These are phyloP conservation scores for Turdus rufiventris DNA, from an alignment of 2,113 vertebrate genomes.

Conservation along the genomic window DNA sequence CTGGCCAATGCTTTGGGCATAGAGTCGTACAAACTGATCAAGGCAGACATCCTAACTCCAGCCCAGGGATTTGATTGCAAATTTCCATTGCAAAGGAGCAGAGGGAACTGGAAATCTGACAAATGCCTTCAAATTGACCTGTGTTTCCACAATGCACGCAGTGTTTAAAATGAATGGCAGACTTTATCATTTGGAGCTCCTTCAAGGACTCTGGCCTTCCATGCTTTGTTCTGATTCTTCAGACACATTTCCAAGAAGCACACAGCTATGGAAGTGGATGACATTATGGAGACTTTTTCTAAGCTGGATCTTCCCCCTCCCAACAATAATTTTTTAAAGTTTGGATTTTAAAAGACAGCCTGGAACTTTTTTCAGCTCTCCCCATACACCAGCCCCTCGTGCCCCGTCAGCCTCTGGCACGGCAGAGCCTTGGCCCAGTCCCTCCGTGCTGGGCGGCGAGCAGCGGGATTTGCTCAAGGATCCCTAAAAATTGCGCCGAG, in stretches of 20 bases:
- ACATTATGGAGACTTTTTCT: slow-evolving; percentile 4
- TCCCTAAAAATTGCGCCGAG: not conserved
- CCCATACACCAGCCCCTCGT: not conserved
- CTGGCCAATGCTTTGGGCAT: not conserved
- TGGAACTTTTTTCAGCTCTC: not conserved
- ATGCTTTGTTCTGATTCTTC: slow-evolving; percentile 67
- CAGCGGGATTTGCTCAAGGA: fast-evolving
- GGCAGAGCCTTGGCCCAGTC: not conserved
- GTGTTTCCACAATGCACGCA: slow-evolving; percentile 56
- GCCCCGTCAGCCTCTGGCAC: not conserved
- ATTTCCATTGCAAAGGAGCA: slow-evolving; percentile 70
- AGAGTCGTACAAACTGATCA: not conserved
- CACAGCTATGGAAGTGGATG: slow-evolving; percentile 40
- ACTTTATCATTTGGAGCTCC: slow-evolving; percentile 71
- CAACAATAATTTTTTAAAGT: slow-evolving; percentile 46
- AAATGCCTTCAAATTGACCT: slow-evolving; percentile 63
- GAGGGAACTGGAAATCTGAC: slow-evolving; percentile 61
- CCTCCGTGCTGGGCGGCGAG: fast-evolving
- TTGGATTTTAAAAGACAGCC: slow-evolving; percentile 11
- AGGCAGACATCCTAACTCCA: slow-evolving; percentile 16
- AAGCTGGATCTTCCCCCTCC: not conserved
- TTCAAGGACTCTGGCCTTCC: slow-evolving; percentile 65
- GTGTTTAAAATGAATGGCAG: slow-evolving; percentile 69
- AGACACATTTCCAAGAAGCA: slow-evolving; percentile 66
- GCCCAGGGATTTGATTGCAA: slow-evolving; percentile 58